phyloP scores from a whole-genome alignment of 2,888 invertebrate species.

The Amblyteles armatorius region DNA sequence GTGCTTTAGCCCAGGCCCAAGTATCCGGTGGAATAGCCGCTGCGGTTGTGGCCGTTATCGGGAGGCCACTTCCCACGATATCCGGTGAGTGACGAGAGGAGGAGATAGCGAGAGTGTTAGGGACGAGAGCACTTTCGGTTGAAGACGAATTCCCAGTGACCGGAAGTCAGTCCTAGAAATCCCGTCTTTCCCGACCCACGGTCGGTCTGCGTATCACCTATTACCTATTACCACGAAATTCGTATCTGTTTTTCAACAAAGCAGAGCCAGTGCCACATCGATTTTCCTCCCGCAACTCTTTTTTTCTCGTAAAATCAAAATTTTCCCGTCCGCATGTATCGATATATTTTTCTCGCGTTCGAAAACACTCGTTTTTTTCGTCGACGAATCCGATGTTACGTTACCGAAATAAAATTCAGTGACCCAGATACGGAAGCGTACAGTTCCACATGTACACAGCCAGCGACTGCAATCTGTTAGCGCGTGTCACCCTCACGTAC shows the following conservation, averaged over 20 bases:
- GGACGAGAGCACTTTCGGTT: constrained; percentile 11
- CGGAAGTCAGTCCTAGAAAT: constrained; percentile 15
- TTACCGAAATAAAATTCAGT: constrained; percentile 25
- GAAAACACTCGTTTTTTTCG: neutral
- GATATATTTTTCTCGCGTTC: neutral
- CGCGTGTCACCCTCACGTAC: neutral
- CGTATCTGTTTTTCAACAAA: neutral
- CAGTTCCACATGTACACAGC: constrained; percentile 8
- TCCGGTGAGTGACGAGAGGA: constrained; percentile 74
- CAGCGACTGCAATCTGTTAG: constrained; percentile 5
- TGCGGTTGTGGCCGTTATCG: constrained; percentile 90
- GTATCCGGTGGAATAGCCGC: constrained; percentile 91
- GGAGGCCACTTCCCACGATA: constrained; percentile 90
- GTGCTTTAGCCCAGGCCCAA: constrained; percentile 89
- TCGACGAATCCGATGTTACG: neutral
- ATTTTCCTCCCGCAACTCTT: neutral
- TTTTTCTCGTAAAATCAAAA: neutral
- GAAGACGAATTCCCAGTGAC: constrained; percentile 28
- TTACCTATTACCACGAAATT: neutral
- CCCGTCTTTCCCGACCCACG: neutral
- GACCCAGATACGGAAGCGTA: constrained; percentile 12
- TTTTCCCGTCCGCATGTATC: neutral
- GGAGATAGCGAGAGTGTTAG: neutral
- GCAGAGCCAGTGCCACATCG: neutral
- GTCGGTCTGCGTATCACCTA: neutral